phyloP scores from a whole-genome alignment of 2,888 invertebrate genomes.

The Eupithecia abbreviata region DNA sequence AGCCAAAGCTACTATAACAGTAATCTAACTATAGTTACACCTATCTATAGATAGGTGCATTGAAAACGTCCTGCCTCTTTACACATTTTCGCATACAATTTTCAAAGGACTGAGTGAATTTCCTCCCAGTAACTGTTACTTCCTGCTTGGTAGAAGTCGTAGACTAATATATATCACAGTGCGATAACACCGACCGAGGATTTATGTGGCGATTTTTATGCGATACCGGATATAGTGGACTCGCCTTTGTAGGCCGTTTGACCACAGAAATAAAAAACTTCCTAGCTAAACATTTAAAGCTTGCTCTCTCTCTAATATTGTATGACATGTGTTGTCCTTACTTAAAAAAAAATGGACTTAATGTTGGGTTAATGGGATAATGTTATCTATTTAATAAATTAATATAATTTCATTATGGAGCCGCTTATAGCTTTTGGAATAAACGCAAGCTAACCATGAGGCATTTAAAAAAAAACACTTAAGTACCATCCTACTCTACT shows the following conservation, averaged over 20 bases:
- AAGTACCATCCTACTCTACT: no score
- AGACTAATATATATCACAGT: slow-evolving; percentile 69
- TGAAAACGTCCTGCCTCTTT: not conserved
- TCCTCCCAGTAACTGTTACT: slow-evolving; percentile 10
- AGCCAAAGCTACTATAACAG: not conserved
- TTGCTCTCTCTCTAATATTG: no score
- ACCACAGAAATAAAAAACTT: not conserved
- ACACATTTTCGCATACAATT: not conserved
- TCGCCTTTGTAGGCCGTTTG: slow-evolving; percentile 18
- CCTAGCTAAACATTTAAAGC: not conserved
- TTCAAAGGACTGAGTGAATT: slow-evolving; percentile 13
- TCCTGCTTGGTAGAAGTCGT: slow-evolving; percentile 53
- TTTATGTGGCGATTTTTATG: slow-evolving; percentile 68
- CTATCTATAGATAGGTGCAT: not conserved
- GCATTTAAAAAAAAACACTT: no score
- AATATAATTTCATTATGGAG: not conserved
- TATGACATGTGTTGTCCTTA: no score
- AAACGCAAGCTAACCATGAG: not conserved
- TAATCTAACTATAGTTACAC: not conserved
- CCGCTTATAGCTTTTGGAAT: not conserved
- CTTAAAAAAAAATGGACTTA: no score
- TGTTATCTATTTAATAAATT: no score
- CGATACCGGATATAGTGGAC: slow-evolving; percentile 51
- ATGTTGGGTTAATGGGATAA: no score
- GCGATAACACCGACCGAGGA: slow-evolving; percentile 66